These are phyloP conservation scores for Troilus luridus DNA, from an alignment of 2,888 invertebrate species.

Conservation along the genomic window DNA sequence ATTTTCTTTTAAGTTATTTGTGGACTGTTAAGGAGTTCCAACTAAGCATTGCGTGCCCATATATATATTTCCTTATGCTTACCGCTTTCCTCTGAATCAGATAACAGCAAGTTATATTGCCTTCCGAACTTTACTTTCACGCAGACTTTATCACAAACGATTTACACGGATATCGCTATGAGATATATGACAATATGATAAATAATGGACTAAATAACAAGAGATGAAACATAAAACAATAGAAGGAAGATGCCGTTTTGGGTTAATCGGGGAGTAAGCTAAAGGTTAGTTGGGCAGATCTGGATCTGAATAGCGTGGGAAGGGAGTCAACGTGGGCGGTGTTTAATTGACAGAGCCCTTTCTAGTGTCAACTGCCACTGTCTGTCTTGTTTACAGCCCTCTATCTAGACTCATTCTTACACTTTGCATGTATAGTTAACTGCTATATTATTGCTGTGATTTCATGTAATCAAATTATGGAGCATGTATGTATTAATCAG, in stretches of 20 bases:
- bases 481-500: background rate
- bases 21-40: background rate
- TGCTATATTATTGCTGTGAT: background rate
- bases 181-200: background rate
- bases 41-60: too few relatives aligned
- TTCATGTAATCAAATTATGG: background rate
- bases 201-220: background rate
- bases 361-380: constrained; percentile 37
- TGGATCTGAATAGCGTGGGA: constrained; percentile 17
- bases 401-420: background rate
- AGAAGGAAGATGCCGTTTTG: background rate
- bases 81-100: background rate
- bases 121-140: background rate
- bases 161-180: background rate
- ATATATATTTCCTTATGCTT: background rate
- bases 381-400: background rate
- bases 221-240: background rate
- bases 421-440: background rate
- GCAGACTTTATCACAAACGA: background rate
- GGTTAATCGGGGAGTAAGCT: background rate
- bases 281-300: constrained; percentile 48
- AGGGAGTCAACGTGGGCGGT: constrained; percentile 13
- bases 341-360: constrained; percentile 45
- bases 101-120: background rate
- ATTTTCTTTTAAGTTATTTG: background rate